Evolutionary conservation across 1,140 invertebrate genomes (phyloP).

Genomic region (Nebria ingens): DNA sequence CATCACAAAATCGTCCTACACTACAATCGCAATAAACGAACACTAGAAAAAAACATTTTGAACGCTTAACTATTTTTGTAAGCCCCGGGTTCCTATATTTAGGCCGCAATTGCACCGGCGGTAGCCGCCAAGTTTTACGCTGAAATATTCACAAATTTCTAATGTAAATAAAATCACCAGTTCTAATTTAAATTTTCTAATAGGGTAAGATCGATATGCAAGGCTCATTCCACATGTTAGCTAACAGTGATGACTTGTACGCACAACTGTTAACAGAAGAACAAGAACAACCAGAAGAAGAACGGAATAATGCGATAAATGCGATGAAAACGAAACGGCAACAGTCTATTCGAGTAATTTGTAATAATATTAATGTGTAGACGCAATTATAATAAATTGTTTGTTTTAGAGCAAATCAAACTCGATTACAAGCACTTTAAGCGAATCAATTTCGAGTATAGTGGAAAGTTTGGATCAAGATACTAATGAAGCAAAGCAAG

Average conservation of each 20-base stretch:
- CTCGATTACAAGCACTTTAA: slow-evolving; percentile 15
- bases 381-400: background rate
- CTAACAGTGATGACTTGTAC: slow-evolving; percentile 52
- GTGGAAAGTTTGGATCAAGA: slow-evolving; percentile 17
- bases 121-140: too few relatives aligned
- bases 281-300: slow-evolving; percentile 20
- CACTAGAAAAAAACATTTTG: too few relatives aligned
- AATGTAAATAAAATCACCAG: too few relatives aligned
- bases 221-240: slow-evolving; percentile 55
- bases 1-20: too few relatives aligned
- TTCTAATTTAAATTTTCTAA: too few relatives aligned
- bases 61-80: too few relatives aligned
- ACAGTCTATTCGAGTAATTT: background rate
- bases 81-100: too few relatives aligned
- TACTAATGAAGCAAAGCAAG: slow-evolving; percentile 21
- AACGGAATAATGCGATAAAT: slow-evolving; percentile 9
- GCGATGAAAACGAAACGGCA: slow-evolving; percentile 15
- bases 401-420: slow-evolving; percentile 12
- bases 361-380: background rate
- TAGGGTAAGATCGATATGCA: slow-evolving; percentile 56
- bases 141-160: too few relatives aligned
- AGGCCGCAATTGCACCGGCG: too few relatives aligned
- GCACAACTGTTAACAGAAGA: slow-evolving; percentile 34
- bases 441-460: slow-evolving; percentile 14
- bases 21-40: too few relatives aligned